phyloP scores from a whole-genome alignment of 2,113 vertebrate genomes.

The Cryptotis parvus region DNA sequence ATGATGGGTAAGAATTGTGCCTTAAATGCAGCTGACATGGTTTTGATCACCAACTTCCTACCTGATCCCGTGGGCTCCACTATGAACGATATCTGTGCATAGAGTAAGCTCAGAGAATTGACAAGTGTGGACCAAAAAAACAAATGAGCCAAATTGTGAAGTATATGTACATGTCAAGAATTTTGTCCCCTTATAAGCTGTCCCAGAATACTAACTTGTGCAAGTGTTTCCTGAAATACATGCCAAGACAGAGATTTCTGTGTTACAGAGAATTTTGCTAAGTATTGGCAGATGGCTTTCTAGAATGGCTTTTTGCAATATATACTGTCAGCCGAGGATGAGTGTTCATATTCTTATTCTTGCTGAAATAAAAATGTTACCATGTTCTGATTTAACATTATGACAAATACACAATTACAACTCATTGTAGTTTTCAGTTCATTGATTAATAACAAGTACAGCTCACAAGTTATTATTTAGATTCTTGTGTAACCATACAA shows the following conservation, averaged over 20 bases:
- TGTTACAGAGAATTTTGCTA: slow-evolving; percentile 13
- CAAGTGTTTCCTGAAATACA: background rate
- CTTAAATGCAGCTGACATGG: background rate
- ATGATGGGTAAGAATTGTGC: too few species aligned
- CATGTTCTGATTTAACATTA: slow-evolving; percentile 18
- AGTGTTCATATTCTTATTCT: background rate
- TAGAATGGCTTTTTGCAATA: background rate
- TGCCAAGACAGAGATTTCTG: background rate
- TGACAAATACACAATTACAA: slow-evolving; percentile 34
- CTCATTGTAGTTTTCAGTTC: background rate
- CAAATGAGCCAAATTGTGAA: too few species aligned
- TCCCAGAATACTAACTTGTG: background rate
- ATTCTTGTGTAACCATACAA: background rate
- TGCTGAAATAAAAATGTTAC: background rate
- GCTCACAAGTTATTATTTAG: slow-evolving; percentile 1
- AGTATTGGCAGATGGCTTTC: slow-evolving; percentile 52
- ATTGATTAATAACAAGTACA: slow-evolving; percentile 7
- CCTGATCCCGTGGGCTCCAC: too few species aligned
- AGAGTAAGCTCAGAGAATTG: too few species aligned
- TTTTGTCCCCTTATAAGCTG: background rate
- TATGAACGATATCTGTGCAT: too few species aligned
- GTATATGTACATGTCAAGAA: too few species aligned
- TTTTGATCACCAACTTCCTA: background rate
- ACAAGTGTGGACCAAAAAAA: too few species aligned
- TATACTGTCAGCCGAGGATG: background rate